Base-by-base conservation (phyloP, 2,113 vertebrate genomes). In the Promerops cafer region DNA sequence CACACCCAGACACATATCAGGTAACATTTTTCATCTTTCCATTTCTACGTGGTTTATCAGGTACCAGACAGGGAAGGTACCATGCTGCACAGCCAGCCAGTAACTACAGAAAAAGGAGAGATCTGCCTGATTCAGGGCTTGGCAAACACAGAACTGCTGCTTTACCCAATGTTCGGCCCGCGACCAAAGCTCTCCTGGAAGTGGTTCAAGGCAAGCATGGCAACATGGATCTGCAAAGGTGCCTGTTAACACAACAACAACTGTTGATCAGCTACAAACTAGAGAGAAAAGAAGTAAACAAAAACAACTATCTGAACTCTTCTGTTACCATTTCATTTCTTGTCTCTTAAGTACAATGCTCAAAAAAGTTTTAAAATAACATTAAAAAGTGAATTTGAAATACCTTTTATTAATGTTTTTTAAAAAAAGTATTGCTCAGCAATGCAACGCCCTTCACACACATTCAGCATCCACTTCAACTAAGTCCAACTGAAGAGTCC, bases 131-230 rank as follows among this genome's bases (percentile, higher is more conserved):
- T 37, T 85, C 57, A 72, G 80, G 63, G 59, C n/a, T 69, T 53
- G 33, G 22, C 28, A 66, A 61, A 84, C 22, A 87, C 63, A 60
- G n/a, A 63, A 33, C 13, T 68, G 37, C 28, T 64, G 86, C 42
- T 26, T 98, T 99, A 99, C 99, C 99, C 98, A 57, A 97, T 98
- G 89, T 98, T 98, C 7, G 99, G 99, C 77, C 98, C 92, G 18
- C 98, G 98, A 93, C 89, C 96, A 69, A 99, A 98, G 70, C 97
- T 98, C 96, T 99, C 98, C 97, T 99, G 98, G 85, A 99, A 99
- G 76, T 95, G 95, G 92, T 99, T 98, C 96, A 99, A 97, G 40
- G 99, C 99, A 95, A 99, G 96, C 98, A 99, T 98, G 66, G 99
- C 98, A 52, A 98, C 84, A 13, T 99, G 99, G 93, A 98, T 99